A percentile compares a stretch with the other conserved stretches of the same genome.
phyloP scores from a whole-genome alignment of 2,888 invertebrate genomes.

The Eristalinus sepulchralis region DNA sequence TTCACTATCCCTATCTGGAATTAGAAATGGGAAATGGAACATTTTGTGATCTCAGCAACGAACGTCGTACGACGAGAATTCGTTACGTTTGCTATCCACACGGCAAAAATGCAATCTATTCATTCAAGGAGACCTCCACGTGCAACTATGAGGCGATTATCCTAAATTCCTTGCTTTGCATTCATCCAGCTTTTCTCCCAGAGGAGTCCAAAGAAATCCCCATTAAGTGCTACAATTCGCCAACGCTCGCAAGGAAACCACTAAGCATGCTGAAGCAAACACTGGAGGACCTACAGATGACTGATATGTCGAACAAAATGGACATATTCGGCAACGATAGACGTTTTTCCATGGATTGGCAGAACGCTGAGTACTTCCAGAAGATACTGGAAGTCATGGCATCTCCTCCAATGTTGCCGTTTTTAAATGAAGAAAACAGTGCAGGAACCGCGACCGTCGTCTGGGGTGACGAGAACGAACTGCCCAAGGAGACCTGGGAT shows the following conservation, averaged over 20 bases:
- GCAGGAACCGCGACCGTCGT: slow-evolving; percentile 7
- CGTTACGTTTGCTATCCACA: slow-evolving; percentile 94
- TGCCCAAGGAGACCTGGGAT: slow-evolving; percentile 10
- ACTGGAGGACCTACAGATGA: slow-evolving; percentile 86
- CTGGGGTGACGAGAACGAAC: slow-evolving; percentile 11
- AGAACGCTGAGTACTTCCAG: slow-evolving; percentile 47
- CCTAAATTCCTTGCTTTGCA: slow-evolving; percentile 92
- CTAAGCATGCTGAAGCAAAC: slow-evolving; percentile 87
- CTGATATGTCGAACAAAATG: slow-evolving; percentile 52
- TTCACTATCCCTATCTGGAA: slow-evolving; percentile 92
- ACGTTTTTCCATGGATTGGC: slow-evolving; percentile 36
- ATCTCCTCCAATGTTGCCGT: slow-evolving; percentile 7
- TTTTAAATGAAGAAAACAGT: slow-evolving; percentile 1
- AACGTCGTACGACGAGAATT: slow-evolving; percentile 90
- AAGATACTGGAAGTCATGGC: slow-evolving; percentile 35
- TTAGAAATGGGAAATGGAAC: slow-evolving; percentile 95
- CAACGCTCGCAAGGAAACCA: slow-evolving; percentile 87
- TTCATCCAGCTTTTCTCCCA: slow-evolving; percentile 93
- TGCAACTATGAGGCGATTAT: slow-evolving; percentile 97
- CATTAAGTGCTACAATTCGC: slow-evolving; percentile 88
- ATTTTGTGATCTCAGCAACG: slow-evolving; percentile 93
- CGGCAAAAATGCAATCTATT: slow-evolving; percentile 95
- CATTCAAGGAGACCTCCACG: slow-evolving; percentile 94
- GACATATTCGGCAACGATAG: slow-evolving; percentile 44
- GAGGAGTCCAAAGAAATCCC: slow-evolving; percentile 89